A percentile compares a stretch with the other conserved stretches of the same genome.
phyloP scores from a whole-genome alignment of 1,140 invertebrate species.

The Metopolophium dirhodum region DNA sequence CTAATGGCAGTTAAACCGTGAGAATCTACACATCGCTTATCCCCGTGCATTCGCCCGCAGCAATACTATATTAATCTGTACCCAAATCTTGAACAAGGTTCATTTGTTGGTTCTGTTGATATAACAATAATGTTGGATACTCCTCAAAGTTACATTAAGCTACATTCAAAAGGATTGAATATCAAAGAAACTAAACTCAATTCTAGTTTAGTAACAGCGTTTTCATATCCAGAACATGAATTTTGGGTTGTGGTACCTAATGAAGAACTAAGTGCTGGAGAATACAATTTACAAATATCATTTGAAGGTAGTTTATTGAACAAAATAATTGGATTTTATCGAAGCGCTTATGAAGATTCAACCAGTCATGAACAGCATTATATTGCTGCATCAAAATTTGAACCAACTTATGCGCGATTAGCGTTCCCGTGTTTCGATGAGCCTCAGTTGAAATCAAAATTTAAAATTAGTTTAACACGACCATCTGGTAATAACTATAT shows the following conservation, averaged over 20 bases:
- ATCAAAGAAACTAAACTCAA: slow-evolving; percentile 62
- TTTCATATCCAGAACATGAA: slow-evolving; percentile 69
- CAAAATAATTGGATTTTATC: slow-evolving; percentile 80
- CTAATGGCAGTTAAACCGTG: slow-evolving; percentile 58
- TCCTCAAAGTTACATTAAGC: slow-evolving; percentile 69
- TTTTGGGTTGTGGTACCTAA: slow-evolving; percentile 71
- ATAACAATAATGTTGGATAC: slow-evolving; percentile 72
- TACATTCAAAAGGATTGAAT: slow-evolving; percentile 74
- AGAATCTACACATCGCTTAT: slow-evolving; percentile 68
- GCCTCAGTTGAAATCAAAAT: slow-evolving; percentile 90
- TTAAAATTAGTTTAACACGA: slow-evolving; percentile 77
- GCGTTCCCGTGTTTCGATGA: slow-evolving; percentile 97
- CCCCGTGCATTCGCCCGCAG: slow-evolving; percentile 71
- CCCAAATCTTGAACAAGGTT: slow-evolving; percentile 74
- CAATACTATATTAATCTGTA: slow-evolving; percentile 78
- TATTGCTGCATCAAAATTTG: slow-evolving; percentile 90
- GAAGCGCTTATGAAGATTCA: slow-evolving; percentile 73
- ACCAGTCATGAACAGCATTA: slow-evolving; percentile 67
- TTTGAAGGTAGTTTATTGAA: slow-evolving; percentile 74
- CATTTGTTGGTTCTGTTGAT: slow-evolving; percentile 74
- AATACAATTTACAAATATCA: slow-evolving; percentile 70
- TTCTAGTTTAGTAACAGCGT: slow-evolving; percentile 58
- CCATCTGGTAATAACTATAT: slow-evolving; percentile 70
- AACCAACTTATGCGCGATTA: slow-evolving; percentile 89
- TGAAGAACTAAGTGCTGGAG: slow-evolving; percentile 66